Percentiles rank a stretch among this genome's conserved stretches.
These are phyloP conservation scores for Bacillus rossius DNA, from an alignment of 1,140 invertebrate genomes.

Conservation along the genomic window DNA sequence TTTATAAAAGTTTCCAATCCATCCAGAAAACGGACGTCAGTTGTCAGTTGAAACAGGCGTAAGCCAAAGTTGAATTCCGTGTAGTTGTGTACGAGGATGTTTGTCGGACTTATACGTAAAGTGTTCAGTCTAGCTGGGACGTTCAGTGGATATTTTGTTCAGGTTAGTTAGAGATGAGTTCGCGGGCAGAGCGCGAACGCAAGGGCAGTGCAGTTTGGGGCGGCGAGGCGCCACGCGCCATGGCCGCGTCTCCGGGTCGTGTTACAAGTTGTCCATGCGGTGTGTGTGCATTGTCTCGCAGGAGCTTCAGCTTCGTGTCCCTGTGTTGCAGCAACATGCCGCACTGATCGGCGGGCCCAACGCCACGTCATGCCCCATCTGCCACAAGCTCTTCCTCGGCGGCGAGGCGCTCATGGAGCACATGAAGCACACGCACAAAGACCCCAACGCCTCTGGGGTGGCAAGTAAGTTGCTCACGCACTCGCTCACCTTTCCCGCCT, in stretches of 20 bases:
- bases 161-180: no score
- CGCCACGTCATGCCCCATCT: constrained; percentile 80
- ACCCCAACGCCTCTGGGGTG: constrained; percentile 80
- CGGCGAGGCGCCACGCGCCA: constrained; percentile 13
- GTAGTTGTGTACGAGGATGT: no score
- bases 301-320: constrained; percentile 78
- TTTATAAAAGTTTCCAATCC: no score
- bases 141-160: no score
- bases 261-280: constrained; percentile 26
- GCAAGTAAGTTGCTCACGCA: constrained; percentile 74
- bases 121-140: no score
- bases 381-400: constrained; percentile 89
- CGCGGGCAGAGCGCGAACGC: no score
- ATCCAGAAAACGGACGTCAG: no score
- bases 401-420: constrained; percentile 90
- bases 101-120: no score
- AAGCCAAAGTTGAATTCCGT: no score
- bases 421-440: constrained; percentile 93
- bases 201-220: no score
- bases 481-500: no score
- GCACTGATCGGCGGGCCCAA: constrained; percentile 86
- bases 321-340: constrained; percentile 89
- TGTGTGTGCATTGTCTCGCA: constrained; percentile 42
- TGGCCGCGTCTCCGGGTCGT: constrained; percentile 18
- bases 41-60: no score